These are phyloP conservation scores for Daboia siamensis DNA, from an alignment of 2,113 vertebrate genomes.

Conservation along the genomic window DNA sequence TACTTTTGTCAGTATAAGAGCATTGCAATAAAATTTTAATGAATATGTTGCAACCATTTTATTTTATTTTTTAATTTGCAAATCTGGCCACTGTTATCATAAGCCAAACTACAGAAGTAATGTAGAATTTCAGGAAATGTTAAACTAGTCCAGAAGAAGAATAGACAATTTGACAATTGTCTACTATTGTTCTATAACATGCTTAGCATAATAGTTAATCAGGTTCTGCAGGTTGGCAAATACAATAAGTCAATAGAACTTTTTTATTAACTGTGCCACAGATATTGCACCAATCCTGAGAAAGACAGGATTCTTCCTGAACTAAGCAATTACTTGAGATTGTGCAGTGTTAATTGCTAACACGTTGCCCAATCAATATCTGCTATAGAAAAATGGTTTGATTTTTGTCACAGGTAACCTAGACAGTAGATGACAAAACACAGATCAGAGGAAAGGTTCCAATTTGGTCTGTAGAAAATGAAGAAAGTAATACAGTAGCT, in stretches of 20 bases:
- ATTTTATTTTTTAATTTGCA: background rate
- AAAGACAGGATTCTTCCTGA: background rate
- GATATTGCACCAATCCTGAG: background rate
- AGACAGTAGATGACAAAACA: conserved; percentile 5
- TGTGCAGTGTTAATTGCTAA: conserved; percentile 20
- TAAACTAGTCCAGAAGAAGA: background rate
- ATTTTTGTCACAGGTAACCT: conserved; percentile 17
- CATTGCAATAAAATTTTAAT: background rate
- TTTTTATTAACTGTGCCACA: background rate
- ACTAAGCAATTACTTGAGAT: conserved; percentile 20
- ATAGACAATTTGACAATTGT: background rate
- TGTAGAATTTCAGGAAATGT: background rate
- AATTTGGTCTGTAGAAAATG: background rate
- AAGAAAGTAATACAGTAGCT: background rate
- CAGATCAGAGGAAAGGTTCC: background rate
- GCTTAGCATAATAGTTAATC: conserved; percentile 7
- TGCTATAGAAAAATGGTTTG: conserved; percentile 3
- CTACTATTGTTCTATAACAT: background rate
- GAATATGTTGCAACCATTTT: background rate
- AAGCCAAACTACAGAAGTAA: background rate
- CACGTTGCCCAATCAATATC: conserved; percentile 12
- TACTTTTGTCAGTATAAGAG: background rate
- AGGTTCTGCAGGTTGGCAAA: background rate
- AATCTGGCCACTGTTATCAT: background rate
- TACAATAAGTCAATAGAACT: conserved; percentile 12